Percentiles rank a stretch among this genome's conserved stretches.
phyloP scores from a whole-genome alignment of 2,113 vertebrate species.

The Heptranchias perlo region DNA sequence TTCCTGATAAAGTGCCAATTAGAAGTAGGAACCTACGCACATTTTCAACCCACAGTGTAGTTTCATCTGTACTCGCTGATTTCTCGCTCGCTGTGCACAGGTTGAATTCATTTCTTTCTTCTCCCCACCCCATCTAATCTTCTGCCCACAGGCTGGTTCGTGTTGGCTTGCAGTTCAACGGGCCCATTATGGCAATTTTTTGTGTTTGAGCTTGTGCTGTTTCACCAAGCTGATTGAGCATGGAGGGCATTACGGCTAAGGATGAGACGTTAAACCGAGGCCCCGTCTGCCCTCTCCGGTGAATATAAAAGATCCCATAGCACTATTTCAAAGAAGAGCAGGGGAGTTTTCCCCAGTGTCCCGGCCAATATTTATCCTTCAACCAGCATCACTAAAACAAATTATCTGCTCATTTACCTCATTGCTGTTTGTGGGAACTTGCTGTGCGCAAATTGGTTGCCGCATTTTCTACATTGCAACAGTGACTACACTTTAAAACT shows the following conservation, averaged over 20 bases:
- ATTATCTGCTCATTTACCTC: neutral
- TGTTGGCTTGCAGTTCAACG: neutral
- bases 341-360: neutral
- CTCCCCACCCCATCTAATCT: neutral
- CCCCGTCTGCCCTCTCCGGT: neutral
- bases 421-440: neutral
- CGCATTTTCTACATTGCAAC: neutral
- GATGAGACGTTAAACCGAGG: neutral
- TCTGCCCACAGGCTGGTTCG: neutral
- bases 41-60: neutral
- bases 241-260: neutral
- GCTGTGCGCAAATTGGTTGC: neutral
- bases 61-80: neutral
- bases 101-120: neutral
- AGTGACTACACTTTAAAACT: neutral
- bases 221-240: neutral
- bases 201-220: neutral
- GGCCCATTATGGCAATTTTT: neutral
- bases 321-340: neutral
- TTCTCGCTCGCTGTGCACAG: neutral
- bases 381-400: neutral
- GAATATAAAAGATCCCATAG: neutral
- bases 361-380: too few species aligned
- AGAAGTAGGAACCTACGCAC: neutral
- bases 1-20: neutral